These are phyloP conservation scores for Mesorhabditis spiculigera DNA, from an alignment of 2,888 invertebrate genomes.

Conservation along the genomic window DNA sequence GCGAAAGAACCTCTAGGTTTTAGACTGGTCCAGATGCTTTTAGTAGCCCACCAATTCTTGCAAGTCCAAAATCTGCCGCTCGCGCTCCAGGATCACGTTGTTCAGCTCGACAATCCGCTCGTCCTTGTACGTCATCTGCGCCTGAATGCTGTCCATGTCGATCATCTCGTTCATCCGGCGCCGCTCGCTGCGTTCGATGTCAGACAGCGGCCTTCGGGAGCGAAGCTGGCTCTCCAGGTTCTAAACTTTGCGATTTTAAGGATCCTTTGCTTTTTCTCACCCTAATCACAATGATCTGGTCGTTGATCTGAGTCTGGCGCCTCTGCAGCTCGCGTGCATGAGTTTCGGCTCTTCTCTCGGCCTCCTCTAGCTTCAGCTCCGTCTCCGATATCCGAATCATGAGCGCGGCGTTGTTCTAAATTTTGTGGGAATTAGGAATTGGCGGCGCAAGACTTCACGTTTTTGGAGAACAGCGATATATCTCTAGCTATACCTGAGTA, in stretches of 20 bases:
- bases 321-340: neutral
- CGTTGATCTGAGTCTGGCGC: neutral
- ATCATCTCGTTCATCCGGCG: slow-evolving; percentile 83
- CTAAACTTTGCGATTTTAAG: neutral
- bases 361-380: slow-evolving; percentile 3
- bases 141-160: slow-evolving; percentile 4
- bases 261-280: neutral
- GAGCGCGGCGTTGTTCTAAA: slow-evolving; percentile 1
- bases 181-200: slow-evolving; percentile 72
- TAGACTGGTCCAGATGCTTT: neutral
- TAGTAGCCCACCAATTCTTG: slow-evolving; percentile 64
- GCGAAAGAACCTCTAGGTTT: too few relatives aligned
- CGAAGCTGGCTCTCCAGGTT: neutral
- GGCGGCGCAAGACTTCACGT: too few relatives aligned
- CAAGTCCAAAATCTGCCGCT: slow-evolving; percentile 74
- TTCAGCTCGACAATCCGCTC: slow-evolving; percentile 70
- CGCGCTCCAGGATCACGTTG: slow-evolving; percentile 72
- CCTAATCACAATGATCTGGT: neutral
- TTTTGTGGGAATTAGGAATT: too few relatives aligned
- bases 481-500: too few relatives aligned
- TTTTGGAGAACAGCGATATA: too few relatives aligned
- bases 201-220: neutral
- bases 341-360: neutral
- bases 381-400: slow-evolving; percentile 2
- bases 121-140: slow-evolving; percentile 59